Conservation (phyloP, 1,140 invertebrate species). For the Oedothorax gibbosus region DNA sequence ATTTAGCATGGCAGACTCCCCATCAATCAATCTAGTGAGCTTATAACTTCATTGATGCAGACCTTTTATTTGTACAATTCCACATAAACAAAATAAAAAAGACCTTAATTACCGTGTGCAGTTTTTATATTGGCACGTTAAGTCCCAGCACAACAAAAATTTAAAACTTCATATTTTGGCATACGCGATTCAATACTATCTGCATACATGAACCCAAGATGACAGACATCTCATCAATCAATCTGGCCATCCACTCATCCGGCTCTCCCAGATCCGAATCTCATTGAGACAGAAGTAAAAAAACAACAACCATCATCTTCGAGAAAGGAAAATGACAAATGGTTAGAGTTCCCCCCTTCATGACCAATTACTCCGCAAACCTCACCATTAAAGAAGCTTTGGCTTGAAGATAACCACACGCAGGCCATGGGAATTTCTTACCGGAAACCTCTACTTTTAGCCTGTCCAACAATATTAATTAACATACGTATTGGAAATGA, state of each 20-base stretch:
- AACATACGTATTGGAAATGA: conserved; percentile 45
- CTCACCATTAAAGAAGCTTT: neutral
- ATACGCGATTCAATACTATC: too few species aligned
- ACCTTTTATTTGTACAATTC: too few species aligned
- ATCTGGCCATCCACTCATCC: neutral
- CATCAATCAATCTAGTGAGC: too few species aligned
- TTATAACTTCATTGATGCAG: too few species aligned
- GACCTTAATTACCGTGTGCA: too few species aligned
- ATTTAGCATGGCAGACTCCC: too few species aligned
- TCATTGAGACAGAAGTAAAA: neutral
- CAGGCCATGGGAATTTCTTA: neutral
- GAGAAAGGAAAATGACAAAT: conserved; percentile 29
- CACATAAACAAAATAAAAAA: too few species aligned
- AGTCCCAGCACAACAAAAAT: too few species aligned
- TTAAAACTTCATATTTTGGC: too few species aligned
- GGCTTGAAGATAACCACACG: conserved; percentile 1
- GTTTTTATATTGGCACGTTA: too few species aligned
- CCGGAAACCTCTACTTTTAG: conserved; percentile 26
- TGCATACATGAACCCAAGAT: too few species aligned
- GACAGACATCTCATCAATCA: too few species aligned
- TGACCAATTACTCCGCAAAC: conserved; percentile 25
- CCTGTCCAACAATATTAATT: conserved; percentile 41
- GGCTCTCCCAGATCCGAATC: conserved; percentile 6
- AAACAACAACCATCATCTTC: neutral
- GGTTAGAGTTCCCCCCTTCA: conserved; percentile 2